Evolutionary conservation across 1,140 invertebrate genomes (phyloP).

Genomic region (Diachasma alloeum): DNA sequence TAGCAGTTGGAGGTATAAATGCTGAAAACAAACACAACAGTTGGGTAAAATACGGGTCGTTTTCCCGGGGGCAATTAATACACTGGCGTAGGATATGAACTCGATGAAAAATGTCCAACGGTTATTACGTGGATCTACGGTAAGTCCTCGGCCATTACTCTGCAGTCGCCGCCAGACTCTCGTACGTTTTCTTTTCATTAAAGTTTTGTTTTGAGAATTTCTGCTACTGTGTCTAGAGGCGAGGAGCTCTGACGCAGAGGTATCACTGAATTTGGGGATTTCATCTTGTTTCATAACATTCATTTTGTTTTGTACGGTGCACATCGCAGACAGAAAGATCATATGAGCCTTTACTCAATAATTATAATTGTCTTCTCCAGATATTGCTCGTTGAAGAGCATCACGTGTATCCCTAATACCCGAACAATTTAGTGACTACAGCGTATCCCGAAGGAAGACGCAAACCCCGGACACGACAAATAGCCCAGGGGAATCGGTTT

Average conservation of each 20-base stretch:
- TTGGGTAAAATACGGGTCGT: background rate
- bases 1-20: background rate
- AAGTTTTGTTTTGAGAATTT: background rate
- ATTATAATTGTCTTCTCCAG: too few relatives aligned
- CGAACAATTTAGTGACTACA: background rate
- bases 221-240: background rate
- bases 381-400: background rate
- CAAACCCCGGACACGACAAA: background rate
- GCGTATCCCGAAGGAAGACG: background rate
- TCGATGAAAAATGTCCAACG: conserved; percentile 38
- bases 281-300: too few relatives aligned
- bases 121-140: conserved; percentile 33
- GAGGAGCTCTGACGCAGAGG: too few relatives aligned
- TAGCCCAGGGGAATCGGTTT: background rate
- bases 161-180: background rate
- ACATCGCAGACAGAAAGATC: too few relatives aligned
- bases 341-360: too few relatives aligned
- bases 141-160: conserved; percentile 10
- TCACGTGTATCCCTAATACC: background rate
- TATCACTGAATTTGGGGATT: too few relatives aligned
- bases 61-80: conserved; percentile 33
- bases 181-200: background rate
- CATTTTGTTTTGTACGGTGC: too few relatives aligned
- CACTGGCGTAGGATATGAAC: background rate
- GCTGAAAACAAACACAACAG: background rate